Evolutionary conservation across 1,140 invertebrate species (phyloP), one percentile per base, ranked within the genome.

Genomic region (Rhyzopertha dominica): DNA sequence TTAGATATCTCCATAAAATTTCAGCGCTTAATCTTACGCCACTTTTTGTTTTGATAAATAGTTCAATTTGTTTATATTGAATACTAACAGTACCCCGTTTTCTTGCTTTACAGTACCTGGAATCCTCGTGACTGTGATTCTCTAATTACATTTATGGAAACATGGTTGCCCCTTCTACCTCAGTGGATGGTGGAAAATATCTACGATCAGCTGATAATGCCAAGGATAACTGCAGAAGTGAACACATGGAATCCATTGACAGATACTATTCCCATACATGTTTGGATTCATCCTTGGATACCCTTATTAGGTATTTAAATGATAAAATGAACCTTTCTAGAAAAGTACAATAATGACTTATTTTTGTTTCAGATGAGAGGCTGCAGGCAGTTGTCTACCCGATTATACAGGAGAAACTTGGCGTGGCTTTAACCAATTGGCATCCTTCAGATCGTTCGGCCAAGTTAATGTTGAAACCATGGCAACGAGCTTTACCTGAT

Each of bases 201-300:
- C 47, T 70, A 90, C 4, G 84, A 94, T 37, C 81, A 93, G 52
- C 67, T 90, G 5, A 74, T 96, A 22, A 68, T 93, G 44, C 90
- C 90, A 1, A 77, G 81, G 42, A 65, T 98, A 23, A 78, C 84
- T 19, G 61, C 73, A 10, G 90, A 89, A 53, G 90, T 95, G 0
- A 80, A 89, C 28, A 77, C 80, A 26, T 99, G 95, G 96, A 90
- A 98, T 74, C 95, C 96, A 0, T 72, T 95, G 0, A 87, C 84
- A 0, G 95, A 98, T 62, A 87, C 85, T 0, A 79, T 95, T 39
- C 94, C 95, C 2, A 90, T 98, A 51, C 94, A 98, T 69, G 78
- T 82, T 5, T 99, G 96, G 96, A 81, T 98, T 42, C 84, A 96
- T 69, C 96, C 96, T 0, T 99, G 95, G 95, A 74, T 92, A 25